Base-by-base conservation (phyloP, 2,113 vertebrate genomes). In the Micronisus gabar region DNA sequence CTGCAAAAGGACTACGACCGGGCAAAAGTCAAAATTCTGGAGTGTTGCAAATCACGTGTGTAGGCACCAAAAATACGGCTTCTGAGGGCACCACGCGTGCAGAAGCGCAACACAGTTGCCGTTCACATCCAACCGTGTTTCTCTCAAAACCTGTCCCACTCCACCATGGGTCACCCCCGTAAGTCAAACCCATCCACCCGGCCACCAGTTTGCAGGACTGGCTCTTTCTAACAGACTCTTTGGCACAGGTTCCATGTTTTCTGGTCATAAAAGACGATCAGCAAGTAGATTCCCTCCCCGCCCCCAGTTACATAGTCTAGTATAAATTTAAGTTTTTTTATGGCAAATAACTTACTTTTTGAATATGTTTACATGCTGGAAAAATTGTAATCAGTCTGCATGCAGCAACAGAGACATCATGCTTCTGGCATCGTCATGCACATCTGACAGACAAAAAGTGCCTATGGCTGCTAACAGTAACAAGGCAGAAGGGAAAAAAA, bases 221-320 rank as follows among this genome's bases (percentile, higher is more conserved):
- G 36, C 48, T 53, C 50, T 18, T 58, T 50, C 86, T 58, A 23
- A 78, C 61, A 63, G 90, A 78, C 82, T 95, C 92, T 97, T 97
- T 97, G 97, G 97, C 95, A 97, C 93, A 82, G 73, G 81, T 95
- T 91, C 55, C 41, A 38, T 26, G 36, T 74, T 96, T 95, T 93
- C 79, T 92, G 91, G 86, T 96, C 86, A 45, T 66, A 93, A 93
- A 93, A 94, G 90, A 83, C 38, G 47, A 45, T 89, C 82, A 91
- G 91, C 92, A 96, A 93, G 83, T 85, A 34, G 83, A 17, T 43
- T 66, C 25, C 85, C 41, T 13, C 14, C 41, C 41, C 38, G 38
- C 38, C 66, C 56, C 82, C 40, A 6, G 6, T 61, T 81, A 80
- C 78, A 76, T 86, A 45, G 50, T 84, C 82, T 63, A 95, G 68